These are phyloP conservation scores for Diabrotica undecimpunctata DNA, from an alignment of 1,140 invertebrate species.

Conservation along the genomic window DNA sequence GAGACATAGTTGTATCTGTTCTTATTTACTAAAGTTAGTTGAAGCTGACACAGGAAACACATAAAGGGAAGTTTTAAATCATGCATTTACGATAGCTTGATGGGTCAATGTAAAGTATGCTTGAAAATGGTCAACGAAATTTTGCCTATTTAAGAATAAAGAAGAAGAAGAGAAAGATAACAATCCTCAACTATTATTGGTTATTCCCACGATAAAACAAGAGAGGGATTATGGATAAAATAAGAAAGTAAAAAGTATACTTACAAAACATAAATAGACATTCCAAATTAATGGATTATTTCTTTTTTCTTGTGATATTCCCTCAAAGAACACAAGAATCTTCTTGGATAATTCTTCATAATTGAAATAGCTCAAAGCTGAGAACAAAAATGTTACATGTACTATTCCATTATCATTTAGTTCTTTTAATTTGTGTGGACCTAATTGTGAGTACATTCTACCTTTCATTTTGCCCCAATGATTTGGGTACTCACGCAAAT, in stretches of 20 bases:
- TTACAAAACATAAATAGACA: conserved; percentile 41
- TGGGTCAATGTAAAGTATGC: too few relatives aligned
- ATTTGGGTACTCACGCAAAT: conserved; percentile 36
- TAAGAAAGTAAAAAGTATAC: conserved; percentile 4
- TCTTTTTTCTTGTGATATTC: conserved; percentile 31
- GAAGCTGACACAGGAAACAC: too few relatives aligned
- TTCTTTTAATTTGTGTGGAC: conserved; percentile 39
- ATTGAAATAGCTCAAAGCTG: conserved; percentile 31
- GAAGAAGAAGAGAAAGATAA: too few relatives aligned
- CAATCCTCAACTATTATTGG: too few relatives aligned
- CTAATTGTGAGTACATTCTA: conserved; percentile 42
- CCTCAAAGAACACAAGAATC: conserved; percentile 33
- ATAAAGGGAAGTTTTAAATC: too few relatives aligned
- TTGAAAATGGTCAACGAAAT: too few relatives aligned
- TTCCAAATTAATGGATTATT: conserved; percentile 31
- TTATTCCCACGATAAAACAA: too few relatives aligned
- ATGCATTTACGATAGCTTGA: too few relatives aligned
- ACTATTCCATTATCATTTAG: conserved; percentile 35
- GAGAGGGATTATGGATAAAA: too few relatives aligned
- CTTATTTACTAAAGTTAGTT: too few relatives aligned
- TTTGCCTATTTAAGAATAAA: too few relatives aligned
- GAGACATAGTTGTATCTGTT: too few relatives aligned
- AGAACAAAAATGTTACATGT: conserved; percentile 36
- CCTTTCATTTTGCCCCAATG: conserved; percentile 44
- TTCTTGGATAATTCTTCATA: conserved; percentile 39